Percentiles rank a stretch among this genome's conserved stretches.
phyloP scores from a whole-genome alignment of 2,888 invertebrate species.

The Slavum lentiscoides region DNA sequence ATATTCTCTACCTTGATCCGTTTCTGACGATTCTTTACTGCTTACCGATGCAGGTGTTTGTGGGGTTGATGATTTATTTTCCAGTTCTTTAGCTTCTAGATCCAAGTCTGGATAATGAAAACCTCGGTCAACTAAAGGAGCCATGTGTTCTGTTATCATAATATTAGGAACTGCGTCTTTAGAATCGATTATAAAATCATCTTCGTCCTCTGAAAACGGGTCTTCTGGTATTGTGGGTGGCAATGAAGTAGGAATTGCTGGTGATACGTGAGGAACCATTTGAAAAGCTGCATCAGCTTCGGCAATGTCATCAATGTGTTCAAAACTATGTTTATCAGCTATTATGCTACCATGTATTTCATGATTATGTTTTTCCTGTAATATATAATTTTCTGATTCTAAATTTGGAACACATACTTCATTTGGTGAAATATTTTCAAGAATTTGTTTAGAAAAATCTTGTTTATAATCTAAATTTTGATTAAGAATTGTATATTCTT shows the following conservation, averaged over 20 bases:
- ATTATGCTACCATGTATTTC: slow-evolving; percentile 18
- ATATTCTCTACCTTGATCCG: slow-evolving; percentile 69
- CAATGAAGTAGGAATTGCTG: slow-evolving; percentile 61
- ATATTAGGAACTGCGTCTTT: slow-evolving; percentile 69
- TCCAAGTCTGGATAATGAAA: slow-evolving; percentile 62
- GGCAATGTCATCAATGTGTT: slow-evolving; percentile 60
- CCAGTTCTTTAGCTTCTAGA: slow-evolving; percentile 58
- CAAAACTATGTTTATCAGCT: slow-evolving; percentile 55
- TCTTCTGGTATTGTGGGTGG: slow-evolving; percentile 63
- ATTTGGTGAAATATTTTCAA: slow-evolving; percentile 8
- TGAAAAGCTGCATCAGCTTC: slow-evolving; percentile 63
- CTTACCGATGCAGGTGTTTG: slow-evolving; percentile 69
- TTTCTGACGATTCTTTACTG: slow-evolving; percentile 69
- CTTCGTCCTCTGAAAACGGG: slow-evolving; percentile 62
- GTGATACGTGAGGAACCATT: slow-evolving; percentile 62
- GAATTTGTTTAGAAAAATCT: background rate
- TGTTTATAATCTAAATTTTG: slow-evolving; percentile 4
- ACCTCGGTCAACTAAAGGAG: slow-evolving; percentile 61
- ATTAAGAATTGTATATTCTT: background rate
- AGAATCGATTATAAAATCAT: slow-evolving; percentile 60
- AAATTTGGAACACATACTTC: slow-evolving; percentile 62
- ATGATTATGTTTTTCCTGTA: slow-evolving; percentile 58
- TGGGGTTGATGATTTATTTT: slow-evolving; percentile 61
- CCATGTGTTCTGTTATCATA: slow-evolving; percentile 67
- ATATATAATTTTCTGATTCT: slow-evolving; percentile 64